Conservation (phyloP, 2,113 vertebrate genomes). For the Rhinichthys klamathensis region DNA sequence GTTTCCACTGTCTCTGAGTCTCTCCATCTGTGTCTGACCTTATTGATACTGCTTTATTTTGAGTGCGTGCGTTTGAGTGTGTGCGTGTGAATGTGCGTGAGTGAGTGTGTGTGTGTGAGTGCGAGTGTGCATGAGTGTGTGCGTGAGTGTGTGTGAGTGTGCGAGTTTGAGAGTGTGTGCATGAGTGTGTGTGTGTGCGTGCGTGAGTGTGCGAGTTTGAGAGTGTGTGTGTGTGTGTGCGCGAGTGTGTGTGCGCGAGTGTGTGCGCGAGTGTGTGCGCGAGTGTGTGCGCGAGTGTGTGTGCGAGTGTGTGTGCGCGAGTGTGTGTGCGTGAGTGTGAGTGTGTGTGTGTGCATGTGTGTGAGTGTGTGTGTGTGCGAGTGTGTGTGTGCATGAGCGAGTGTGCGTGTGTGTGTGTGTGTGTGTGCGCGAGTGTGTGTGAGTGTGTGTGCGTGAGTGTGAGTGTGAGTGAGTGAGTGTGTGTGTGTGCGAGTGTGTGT, state of each 20-base stretch:
- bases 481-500: not conserved
- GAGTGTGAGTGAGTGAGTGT: no score
- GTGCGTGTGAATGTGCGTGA: no score
- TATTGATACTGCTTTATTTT: slow-evolving; percentile 4
- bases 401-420: not conserved
- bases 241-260: no score
- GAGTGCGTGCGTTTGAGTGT: not conserved
- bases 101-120: no score
- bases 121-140: no score
- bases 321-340: accelerated
- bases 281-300: not conserved
- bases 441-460: accelerated
- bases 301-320: accelerated
- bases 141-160: no score
- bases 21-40: slow-evolving; percentile 36
- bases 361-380: not conserved
- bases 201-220: no score
- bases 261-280: not conserved
- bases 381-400: not conserved
- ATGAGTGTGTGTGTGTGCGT: no score
- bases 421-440: no score
- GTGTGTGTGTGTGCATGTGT: not conserved
- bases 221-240: no score
- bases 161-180: no score
- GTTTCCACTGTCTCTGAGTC: slow-evolving; percentile 35